A percentile compares a stretch with the other conserved stretches of the same genome.
Evolutionary conservation across 2,797 vertebrate species (phyloP).

Genomic region (Chrysolophus pictus): DNA sequence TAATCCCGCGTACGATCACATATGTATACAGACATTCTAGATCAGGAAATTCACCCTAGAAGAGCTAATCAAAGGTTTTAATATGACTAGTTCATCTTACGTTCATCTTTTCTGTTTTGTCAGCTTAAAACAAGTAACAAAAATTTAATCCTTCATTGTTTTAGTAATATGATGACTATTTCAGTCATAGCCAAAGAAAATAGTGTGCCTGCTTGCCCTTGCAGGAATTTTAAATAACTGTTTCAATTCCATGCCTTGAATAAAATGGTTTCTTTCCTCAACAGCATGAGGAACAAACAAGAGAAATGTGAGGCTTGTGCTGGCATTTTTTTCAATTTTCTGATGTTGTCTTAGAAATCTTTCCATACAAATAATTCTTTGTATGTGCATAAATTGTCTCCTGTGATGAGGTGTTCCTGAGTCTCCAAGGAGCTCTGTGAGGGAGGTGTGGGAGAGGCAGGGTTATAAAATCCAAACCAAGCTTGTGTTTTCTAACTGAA

Average conservation of each 20-base stretch:
- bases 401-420: neutral
- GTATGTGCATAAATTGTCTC: neutral
- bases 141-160: slow-evolving; percentile 52
- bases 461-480: neutral
- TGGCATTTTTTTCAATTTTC: neutral
- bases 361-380: neutral
- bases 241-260: neutral
- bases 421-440: neutral
- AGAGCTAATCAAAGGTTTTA: slow-evolving; percentile 48
- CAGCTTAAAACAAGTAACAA: slow-evolving; percentile 18
- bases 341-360: slow-evolving; percentile 2
- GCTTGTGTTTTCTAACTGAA: neutral
- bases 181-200: slow-evolving; percentile 20
- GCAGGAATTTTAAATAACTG: slow-evolving; percentile 21
- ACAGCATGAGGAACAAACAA: neutral
- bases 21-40: neutral
- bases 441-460: neutral
- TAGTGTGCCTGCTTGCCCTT: neutral
- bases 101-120: slow-evolving; percentile 19
- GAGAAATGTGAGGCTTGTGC: neutral
- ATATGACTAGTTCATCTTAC: slow-evolving; percentile 45
- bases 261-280: slow-evolving; percentile 1
- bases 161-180: slow-evolving; percentile 35
- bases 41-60: slow-evolving; percentile 8
- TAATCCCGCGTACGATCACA: neutral